These are phyloP conservation scores for Caenorhabditis japonica DNA, from an alignment of 2,888 invertebrate species.

Conservation along the genomic window DNA sequence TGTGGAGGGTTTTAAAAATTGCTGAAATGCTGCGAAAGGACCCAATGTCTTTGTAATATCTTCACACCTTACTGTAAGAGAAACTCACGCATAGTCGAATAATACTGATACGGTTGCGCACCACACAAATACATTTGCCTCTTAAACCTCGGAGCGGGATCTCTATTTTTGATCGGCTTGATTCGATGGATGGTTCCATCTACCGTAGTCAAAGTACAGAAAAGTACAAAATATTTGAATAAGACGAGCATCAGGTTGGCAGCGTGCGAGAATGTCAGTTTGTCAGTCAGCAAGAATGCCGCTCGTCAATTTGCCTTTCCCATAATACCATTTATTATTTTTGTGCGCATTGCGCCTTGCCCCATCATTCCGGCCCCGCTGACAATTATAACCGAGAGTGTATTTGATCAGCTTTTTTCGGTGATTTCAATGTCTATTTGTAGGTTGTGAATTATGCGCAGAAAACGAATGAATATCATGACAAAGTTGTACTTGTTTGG, in stretches of 20 bases:
- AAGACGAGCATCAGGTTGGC: conserved; percentile 12
- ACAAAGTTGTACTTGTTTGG: conserved; percentile 1
- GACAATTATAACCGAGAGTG: conserved; percentile 36
- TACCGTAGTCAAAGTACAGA: background rate
- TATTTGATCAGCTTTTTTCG: conserved; percentile 46
- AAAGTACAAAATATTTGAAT: background rate
- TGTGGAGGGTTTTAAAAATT: too few relatives aligned
- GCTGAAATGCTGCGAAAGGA: too few relatives aligned
- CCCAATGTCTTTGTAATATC: too few relatives aligned
- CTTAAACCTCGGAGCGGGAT: conserved; percentile 1
- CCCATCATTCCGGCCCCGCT: conserved; percentile 6
- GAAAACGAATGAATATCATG: conserved; percentile 5
- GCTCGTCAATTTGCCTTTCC: conserved; percentile 22
- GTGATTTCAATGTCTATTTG: conserved; percentile 6
- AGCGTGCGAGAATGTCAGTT: background rate
- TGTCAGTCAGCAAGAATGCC: conserved; percentile 15
- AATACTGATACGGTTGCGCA: conserved; percentile 67
- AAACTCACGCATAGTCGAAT: conserved; percentile 67
- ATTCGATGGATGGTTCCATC: background rate
- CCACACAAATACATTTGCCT: conserved; percentile 68
- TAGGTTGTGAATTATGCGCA: conserved; percentile 6
- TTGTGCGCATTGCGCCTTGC: background rate
- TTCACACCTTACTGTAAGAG: too few relatives aligned
- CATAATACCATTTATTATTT: conserved; percentile 45
- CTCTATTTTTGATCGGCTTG: conserved; percentile 2